Evolutionary conservation across 2,888 invertebrate genomes (phyloP), one percentile per base, ranked within the genome.

Genomic region (Synergus itoensis): DNA sequence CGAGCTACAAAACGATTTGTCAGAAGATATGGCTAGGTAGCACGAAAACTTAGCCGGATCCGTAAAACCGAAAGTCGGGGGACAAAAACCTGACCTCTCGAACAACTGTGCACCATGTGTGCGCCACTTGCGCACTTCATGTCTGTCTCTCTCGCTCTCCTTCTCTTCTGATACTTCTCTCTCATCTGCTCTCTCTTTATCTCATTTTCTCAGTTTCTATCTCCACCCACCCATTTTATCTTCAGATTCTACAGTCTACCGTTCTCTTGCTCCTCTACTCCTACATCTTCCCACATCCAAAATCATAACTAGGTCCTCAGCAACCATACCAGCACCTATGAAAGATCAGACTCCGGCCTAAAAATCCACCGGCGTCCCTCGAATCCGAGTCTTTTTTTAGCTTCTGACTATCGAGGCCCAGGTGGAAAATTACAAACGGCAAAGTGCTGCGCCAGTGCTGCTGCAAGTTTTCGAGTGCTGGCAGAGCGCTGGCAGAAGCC

Each of bases 21-120:
- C 53, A 73, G 43, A 67, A 67, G 73, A 73, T 48, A 53, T n/a
- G 81, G 79, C 75, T 80, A 79, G 81, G 83, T 83, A 81, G 79
- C 80, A 80, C 81, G 82, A 80, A 81, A 82, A 84, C 79, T 80
- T 81, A 81, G 83, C 84, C 83, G 87, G 86, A 89, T 90, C 89
- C 88, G 89, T 90, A 89, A 91, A 90, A 89, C 89, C 84, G 85
- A 89, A 89, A 88, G 87, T 86, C 86, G 85, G 87, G 86, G 88
- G 87, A 91, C 89, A 92, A 92, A 92, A 92, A 92, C 89, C 90
- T 91, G 91, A 91, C 91, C 91, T 91, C 91, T 91, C 89, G 89
- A 91, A 90, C 92, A 92, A 92, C 90, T 92, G 92, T 88, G 89
- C 91, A 84, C 91, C 92, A 92, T 91, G 91, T 92, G 92, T 89